These are phyloP conservation scores for Pyralis farinalis DNA, from an alignment of 2,888 invertebrate genomes.

Conservation along the genomic window DNA sequence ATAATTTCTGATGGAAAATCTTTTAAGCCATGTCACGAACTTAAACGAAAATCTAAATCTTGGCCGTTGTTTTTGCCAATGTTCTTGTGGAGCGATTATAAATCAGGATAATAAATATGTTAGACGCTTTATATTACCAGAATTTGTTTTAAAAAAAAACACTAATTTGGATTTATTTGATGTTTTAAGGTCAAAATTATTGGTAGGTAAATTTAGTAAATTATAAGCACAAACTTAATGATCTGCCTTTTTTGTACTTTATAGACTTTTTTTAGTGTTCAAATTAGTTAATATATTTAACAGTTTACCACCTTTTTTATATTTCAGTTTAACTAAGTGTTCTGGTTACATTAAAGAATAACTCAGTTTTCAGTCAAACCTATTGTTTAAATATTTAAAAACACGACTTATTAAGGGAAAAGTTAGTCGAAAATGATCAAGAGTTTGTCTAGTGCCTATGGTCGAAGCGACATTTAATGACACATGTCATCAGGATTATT, in stretches of 20 bases:
- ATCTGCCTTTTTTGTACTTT: conserved; percentile 2
- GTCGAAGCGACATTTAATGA: too few species aligned
- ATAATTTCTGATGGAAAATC: conserved; percentile 40
- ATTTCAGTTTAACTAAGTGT: too few species aligned
- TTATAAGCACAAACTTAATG: background rate
- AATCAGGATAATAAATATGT: conserved; percentile 13
- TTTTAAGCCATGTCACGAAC: conserved; percentile 57
- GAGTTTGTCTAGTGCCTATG: too few species aligned
- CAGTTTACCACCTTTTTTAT: too few species aligned
- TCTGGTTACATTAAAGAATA: too few species aligned
- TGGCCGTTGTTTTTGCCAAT: conserved; percentile 34
- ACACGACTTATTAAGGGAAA: too few species aligned
- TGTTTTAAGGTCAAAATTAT: background rate
- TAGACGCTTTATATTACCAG: conserved; percentile 12
- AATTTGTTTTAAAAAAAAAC: conserved; percentile 12
- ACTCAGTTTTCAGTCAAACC: too few species aligned
- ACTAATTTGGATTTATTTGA: conserved; percentile 1
- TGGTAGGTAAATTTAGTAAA: background rate
- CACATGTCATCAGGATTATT: too few species aligned
- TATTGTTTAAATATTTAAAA: too few species aligned
- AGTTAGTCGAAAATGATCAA: too few species aligned
- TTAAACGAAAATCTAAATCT: conserved; percentile 36
- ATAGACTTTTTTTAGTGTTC: background rate
- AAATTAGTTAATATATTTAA: too few species aligned
- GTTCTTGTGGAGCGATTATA: conserved; percentile 29